Evolutionary conservation across 35 echinoderm and acorn worm genomes (phyloP).

Genomic region (Stichopus chloronotus): DNA sequence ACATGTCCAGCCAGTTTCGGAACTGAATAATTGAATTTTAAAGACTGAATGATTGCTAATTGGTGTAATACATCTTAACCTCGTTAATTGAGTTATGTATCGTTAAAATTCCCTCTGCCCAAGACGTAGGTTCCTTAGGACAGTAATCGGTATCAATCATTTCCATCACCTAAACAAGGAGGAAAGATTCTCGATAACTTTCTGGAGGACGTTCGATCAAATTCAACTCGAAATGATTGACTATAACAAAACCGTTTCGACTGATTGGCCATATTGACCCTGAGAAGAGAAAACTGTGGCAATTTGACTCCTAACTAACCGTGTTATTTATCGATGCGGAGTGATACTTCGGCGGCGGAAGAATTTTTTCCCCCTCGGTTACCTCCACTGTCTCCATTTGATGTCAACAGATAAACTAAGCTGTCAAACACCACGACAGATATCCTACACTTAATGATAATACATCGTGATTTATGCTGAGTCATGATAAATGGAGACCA

Average conservation of each 20-base stretch:
- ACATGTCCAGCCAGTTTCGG: too few relatives aligned
- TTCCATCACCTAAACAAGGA: too few relatives aligned
- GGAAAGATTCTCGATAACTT: too few relatives aligned
- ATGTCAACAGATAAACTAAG: constrained; percentile 52
- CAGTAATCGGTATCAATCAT: too few relatives aligned
- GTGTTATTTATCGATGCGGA: constrained; percentile 14
- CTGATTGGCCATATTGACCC: constrained; percentile 30
- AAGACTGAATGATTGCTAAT: too few relatives aligned
- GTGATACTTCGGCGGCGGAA: neutral
- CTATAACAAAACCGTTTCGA: neutral
- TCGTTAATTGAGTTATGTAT: too few relatives aligned
- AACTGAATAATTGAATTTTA: too few relatives aligned
- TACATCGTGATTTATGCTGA: constrained; percentile 53
- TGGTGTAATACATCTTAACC: too few relatives aligned
- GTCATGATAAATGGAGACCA: constrained; percentile 48
- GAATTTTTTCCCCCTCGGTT: neutral
- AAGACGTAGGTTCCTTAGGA: too few relatives aligned
- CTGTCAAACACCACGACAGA: constrained; percentile 48
- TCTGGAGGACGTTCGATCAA: too few relatives aligned
- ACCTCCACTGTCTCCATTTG: constrained; percentile 34
- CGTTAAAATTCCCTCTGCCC: too few relatives aligned
- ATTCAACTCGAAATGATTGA: too few relatives aligned
- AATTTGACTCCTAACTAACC: constrained; percentile 24
- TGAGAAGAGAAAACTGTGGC: constrained; percentile 21
- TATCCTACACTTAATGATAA: constrained; percentile 49